Percentiles rank a stretch among this genome's conserved stretches.
These are phyloP conservation scores for Agrotis clavis DNA, from an alignment of 2,888 invertebrate species.

Conservation along the genomic window DNA sequence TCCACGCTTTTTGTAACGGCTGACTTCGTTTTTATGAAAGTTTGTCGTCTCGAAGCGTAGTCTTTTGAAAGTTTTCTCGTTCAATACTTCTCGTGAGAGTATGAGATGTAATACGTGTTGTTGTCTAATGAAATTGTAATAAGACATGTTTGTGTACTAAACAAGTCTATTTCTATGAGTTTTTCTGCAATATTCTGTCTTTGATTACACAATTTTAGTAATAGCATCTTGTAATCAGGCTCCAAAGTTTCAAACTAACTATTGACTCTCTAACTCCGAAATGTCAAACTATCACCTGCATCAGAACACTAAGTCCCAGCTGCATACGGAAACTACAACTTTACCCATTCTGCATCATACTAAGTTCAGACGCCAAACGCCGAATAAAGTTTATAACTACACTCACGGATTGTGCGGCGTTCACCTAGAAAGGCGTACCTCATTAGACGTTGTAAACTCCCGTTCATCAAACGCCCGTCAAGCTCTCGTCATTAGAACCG, in stretches of 20 bases:
- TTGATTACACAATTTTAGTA: neutral
- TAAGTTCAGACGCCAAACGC: constrained; percentile 31
- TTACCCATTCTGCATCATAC: constrained; percentile 2
- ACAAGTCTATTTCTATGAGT: neutral
- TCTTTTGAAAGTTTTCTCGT: constrained; percentile 54
- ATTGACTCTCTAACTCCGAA: constrained; percentile 16
- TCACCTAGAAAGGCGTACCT: constrained; percentile 50
- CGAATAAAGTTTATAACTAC: constrained; percentile 22
- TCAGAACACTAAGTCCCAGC: constrained; percentile 25
- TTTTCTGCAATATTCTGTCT: neutral
- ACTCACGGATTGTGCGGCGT: constrained; percentile 16
- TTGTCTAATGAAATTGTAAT: constrained; percentile 45
- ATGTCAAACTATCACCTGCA: constrained; percentile 27
- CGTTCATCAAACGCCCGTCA: constrained; percentile 47
- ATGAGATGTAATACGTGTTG: constrained; percentile 44
- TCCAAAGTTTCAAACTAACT: constrained; percentile 8
- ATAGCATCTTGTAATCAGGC: neutral
- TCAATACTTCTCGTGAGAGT: constrained; percentile 50
- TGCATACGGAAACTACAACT: constrained; percentile 31
- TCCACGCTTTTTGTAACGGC: constrained; percentile 34
- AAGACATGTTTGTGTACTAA: constrained; percentile 13
- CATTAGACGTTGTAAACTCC: constrained; percentile 49
- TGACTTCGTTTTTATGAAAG: constrained; percentile 49
- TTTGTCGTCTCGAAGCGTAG: constrained; percentile 24
- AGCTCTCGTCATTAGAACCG: constrained; percentile 52